Conservation (phyloP, 2,888 invertebrate genomes). For the Monopis laevigella region DNA sequence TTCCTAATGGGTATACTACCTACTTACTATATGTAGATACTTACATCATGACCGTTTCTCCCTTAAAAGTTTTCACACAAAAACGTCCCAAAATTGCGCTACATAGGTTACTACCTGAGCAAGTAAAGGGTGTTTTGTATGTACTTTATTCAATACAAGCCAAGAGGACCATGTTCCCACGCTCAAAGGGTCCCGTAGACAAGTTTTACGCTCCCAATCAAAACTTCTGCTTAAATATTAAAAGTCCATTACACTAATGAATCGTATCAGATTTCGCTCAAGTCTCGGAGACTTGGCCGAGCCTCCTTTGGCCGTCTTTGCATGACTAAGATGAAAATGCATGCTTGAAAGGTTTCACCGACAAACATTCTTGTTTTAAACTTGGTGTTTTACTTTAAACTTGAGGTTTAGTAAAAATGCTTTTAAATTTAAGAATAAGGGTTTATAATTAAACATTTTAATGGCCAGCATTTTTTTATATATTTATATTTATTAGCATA, state of each 20-base stretch:
- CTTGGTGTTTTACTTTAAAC: background rate
- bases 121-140: slow-evolving; percentile 9
- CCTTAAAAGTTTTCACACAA: too few species aligned
- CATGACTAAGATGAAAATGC: slow-evolving; percentile 18
- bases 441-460: too few species aligned
- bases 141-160: slow-evolving; percentile 5
- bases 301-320: slow-evolving; percentile 45
- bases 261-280: slow-evolving; percentile 63
- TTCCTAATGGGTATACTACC: too few species aligned
- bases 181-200: slow-evolving; percentile 8
- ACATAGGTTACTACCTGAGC: too few species aligned
- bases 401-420: background rate
- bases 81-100: too few species aligned
- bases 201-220: slow-evolving; percentile 51
- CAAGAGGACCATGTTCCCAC: slow-evolving; percentile 10
- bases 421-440: too few species aligned
- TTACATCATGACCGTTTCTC: too few species aligned
- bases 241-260: slow-evolving; percentile 66
- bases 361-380: slow-evolving; percentile 3
- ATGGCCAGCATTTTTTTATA: too few species aligned
- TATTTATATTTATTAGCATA: too few species aligned
- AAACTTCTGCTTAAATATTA: slow-evolving; percentile 58
- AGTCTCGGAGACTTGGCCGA: slow-evolving; percentile 39
- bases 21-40: too few species aligned
- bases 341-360: slow-evolving; percentile 21